These are phyloP conservation scores for Neoascia interrupta DNA, from an alignment of 2,888 invertebrate species.

Conservation along the genomic window DNA sequence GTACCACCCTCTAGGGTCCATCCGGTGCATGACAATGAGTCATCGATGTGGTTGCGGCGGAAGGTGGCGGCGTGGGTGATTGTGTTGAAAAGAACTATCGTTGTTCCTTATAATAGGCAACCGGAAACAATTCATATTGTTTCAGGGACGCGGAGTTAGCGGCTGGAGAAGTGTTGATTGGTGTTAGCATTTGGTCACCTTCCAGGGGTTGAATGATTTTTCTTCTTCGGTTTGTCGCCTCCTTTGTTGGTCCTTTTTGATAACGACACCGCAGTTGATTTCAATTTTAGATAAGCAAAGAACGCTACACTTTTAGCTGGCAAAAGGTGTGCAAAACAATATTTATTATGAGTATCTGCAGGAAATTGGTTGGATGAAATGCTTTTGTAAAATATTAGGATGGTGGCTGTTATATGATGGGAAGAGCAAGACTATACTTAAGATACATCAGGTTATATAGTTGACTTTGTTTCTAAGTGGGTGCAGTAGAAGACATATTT, in stretches of 20 bases:
- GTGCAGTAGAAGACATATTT: no score
- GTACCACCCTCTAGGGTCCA: not conserved
- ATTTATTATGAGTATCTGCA: not conserved
- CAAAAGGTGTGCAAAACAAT: not conserved
- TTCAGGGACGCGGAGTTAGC: not conserved
- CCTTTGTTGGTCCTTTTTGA: not conserved
- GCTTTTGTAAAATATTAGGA: no score
- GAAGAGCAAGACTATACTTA: no score
- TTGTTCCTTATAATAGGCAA: slow-evolving; percentile 3
- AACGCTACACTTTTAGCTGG: not conserved
- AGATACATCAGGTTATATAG: no score
- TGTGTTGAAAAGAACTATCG: slow-evolving; percentile 24
- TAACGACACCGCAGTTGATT: slow-evolving; percentile 12
- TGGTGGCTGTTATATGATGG: no score
- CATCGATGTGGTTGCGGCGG: slow-evolving; percentile 6
- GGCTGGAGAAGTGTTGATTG: slow-evolving; percentile 44
- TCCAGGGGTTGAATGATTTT: not conserved
- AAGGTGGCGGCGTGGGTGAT: not conserved
- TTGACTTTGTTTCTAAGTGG: no score
- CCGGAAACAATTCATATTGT: slow-evolving; percentile 47
- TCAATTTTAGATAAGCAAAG: slow-evolving; percentile 36
- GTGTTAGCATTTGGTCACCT: slow-evolving; percentile 27
- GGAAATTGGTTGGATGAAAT: not conserved
- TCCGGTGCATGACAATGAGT: slow-evolving; percentile 26
- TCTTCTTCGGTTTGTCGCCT: not conserved